phyloP scores from a whole-genome alignment of 2,888 invertebrate genomes.

The Drosophila mayaguana region DNA sequence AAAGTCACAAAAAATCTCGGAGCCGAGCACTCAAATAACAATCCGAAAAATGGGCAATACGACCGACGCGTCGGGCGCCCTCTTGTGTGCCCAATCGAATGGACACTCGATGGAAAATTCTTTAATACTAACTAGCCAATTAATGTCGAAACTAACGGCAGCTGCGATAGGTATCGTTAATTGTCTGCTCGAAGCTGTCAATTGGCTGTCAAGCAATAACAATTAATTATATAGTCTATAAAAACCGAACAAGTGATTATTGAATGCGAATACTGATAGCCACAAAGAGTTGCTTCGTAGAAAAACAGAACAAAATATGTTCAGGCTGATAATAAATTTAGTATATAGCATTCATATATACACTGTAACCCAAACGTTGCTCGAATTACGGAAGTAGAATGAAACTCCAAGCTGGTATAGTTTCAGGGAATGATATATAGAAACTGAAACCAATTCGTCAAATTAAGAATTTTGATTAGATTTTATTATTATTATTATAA shows the following conservation, averaged over 20 bases:
- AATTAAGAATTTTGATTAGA: too few relatives aligned
- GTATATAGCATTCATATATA: neutral
- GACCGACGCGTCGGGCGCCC: slow-evolving; percentile 15
- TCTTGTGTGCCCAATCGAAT: slow-evolving; percentile 20
- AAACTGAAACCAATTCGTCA: too few relatives aligned
- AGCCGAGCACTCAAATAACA: slow-evolving; percentile 28
- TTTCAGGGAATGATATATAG: too few relatives aligned
- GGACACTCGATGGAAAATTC: slow-evolving; percentile 11
- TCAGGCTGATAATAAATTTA: slow-evolving; percentile 12
- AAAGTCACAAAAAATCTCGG: slow-evolving; percentile 18
- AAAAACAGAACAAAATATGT: neutral
- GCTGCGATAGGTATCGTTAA: slow-evolving; percentile 6
- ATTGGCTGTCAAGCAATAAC: slow-evolving; percentile 33
- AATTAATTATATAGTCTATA: slow-evolving; percentile 22
- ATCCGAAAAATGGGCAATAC: slow-evolving; percentile 25
- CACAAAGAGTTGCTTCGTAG: neutral
- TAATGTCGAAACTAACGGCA: slow-evolving; percentile 12
- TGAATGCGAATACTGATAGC: slow-evolving; percentile 26
- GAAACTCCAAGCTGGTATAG: neutral
- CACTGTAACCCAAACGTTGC: neutral
- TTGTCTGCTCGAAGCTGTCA: slow-evolving; percentile 13
- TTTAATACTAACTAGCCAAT: slow-evolving; percentile 12
- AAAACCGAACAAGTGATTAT: neutral
- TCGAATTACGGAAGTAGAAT: too few relatives aligned
- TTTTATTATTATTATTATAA: too few relatives aligned